Percentiles rank a stretch among this genome's conserved stretches.
Conservation (phyloP, 1,140 invertebrate genomes). For the Archegozetes longisetosus region DNA sequence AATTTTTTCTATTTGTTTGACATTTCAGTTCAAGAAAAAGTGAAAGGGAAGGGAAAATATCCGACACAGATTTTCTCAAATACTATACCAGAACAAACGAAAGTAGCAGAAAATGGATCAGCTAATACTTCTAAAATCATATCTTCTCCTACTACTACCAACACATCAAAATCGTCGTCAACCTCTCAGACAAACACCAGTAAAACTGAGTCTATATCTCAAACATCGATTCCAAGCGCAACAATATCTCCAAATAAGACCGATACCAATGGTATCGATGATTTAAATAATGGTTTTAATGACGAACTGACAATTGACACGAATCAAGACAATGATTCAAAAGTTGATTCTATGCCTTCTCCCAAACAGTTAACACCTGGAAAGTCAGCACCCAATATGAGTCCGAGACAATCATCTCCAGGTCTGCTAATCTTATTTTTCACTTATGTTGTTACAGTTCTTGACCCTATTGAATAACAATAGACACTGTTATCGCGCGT, state of each 20-base stretch:
- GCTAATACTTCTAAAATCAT: background rate
- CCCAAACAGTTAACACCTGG: background rate
- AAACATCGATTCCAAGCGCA: background rate
- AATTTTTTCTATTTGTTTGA: background rate
- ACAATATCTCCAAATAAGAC: background rate
- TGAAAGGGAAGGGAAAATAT: no score
- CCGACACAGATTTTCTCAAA: no score
- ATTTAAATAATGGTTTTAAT: background rate
- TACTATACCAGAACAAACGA: background rate
- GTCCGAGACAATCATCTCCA: constrained; percentile 2
- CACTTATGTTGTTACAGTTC: no score
- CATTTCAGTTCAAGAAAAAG: background rate
- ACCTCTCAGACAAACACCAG: background rate
- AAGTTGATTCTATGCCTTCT: background rate
- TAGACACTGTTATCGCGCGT: no score
- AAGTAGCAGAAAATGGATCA: background rate
- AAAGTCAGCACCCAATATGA: background rate
- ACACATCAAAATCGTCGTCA: background rate
- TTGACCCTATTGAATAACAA: no score
- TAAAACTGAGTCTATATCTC: background rate
- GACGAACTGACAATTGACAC: background rate
- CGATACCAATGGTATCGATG: background rate
- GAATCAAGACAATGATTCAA: background rate
- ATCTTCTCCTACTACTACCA: background rate
- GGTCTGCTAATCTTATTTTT: no score